Evolutionary conservation across 2,888 invertebrate genomes (phyloP).

Genomic region (Caenorhabditis japonica): DNA sequence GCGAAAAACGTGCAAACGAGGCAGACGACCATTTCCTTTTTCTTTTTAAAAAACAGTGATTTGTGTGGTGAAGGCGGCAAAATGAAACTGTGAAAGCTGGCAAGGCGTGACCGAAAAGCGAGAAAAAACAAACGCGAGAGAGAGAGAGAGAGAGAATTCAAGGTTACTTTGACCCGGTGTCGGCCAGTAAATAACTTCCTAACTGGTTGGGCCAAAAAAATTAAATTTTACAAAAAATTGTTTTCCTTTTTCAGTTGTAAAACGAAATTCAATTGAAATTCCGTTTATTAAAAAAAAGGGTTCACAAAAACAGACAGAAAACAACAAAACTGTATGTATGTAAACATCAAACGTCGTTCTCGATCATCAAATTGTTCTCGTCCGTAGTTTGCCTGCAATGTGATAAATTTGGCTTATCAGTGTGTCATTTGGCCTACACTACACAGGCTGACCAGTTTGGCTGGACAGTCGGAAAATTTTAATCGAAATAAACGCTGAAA

Average conservation of each 20-base stretch:
- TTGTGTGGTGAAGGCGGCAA: neutral
- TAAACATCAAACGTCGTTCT: too few species aligned
- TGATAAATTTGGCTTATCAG: too few species aligned
- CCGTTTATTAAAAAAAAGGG: too few species aligned
- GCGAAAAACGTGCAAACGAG: slow-evolving; percentile 34
- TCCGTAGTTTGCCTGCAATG: too few species aligned
- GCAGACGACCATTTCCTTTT: slow-evolving; percentile 36
- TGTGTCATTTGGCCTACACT: too few species aligned
- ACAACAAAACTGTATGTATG: neutral
- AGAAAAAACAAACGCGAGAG: slow-evolving; percentile 12
- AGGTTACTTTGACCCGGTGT: slow-evolving; percentile 27
- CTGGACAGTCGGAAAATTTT: too few species aligned
- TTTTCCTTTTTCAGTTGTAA: slow-evolving; percentile 4
- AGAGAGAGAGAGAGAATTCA: slow-evolving; percentile 34
- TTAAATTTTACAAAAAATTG: too few species aligned
- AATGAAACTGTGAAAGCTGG: slow-evolving; percentile 1
- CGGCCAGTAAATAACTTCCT: too few species aligned
- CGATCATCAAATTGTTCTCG: too few species aligned
- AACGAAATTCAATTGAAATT: slow-evolving; percentile 17
- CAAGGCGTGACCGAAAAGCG: slow-evolving; percentile 1
- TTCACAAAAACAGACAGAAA: neutral
- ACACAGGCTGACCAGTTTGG: too few species aligned
- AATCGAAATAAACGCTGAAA: too few species aligned
- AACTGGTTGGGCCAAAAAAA: too few species aligned
- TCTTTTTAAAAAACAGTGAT: slow-evolving; percentile 2